Base-by-base conservation (phyloP, 2,113 vertebrate species). In the Suricata suricatta region DNA sequence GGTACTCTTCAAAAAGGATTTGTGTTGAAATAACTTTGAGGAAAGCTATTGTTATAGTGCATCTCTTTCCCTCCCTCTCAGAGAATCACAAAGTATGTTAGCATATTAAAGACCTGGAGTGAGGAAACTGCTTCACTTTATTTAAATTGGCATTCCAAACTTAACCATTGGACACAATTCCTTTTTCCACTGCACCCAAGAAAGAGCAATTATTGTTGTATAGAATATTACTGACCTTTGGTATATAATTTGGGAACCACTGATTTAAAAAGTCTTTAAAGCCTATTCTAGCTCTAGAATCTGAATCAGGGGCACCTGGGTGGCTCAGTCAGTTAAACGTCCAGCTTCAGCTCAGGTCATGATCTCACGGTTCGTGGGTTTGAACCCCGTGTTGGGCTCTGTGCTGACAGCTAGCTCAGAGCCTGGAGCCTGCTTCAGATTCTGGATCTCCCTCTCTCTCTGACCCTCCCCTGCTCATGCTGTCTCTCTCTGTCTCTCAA, bases 71-170 rank as follows among this genome's bases (percentile, higher is more conserved):
- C 4, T 0, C 2, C 8, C 13, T 35, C 47, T 21, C 31, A 41
- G 85, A 77, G 33, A 86, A 33, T 71, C 60, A n/a, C 5, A 7
- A 10, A 14, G 41, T 66, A 31, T 77, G 3, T 85, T 76, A 66
- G 29, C 21, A 12, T 17, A 64, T 16, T 88, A 84, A 93, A 63
- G 57, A 27, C 7, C 47, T 38, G 23, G 44, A n/a, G 10, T 60
- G 35, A 95, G 38, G 47, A 77, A 90, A n/a, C 9, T 13, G 19
- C n/a, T 90, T 69, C 63, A 29, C 33, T 87, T 89, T 80, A 80
- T 84, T 92, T 80, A 94, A 77, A 12, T 35, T 74, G 23, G 12
- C 29, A 50, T 84, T 95, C 97, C 47, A 83, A 94, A 63, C 19
- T 95, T 74, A 77, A 88, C 17, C 47, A 64, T 33, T 85, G 35